Base-by-base conservation (phyloP, 2,113 vertebrate species). In the Ellobius talpinus region DNA sequence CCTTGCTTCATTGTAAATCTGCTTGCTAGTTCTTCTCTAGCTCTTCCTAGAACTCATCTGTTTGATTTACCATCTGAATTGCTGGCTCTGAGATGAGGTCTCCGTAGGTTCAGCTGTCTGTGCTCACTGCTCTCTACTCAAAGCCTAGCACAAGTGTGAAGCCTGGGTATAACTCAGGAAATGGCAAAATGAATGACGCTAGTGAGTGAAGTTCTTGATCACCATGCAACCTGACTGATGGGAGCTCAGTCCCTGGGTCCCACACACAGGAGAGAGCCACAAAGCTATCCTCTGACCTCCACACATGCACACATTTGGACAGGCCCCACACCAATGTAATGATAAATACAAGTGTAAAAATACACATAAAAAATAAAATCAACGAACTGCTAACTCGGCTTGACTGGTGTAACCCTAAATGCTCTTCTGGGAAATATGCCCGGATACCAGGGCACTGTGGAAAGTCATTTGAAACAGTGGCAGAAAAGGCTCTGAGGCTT, bases 391-490 rank as follows among this genome's bases (percentile, higher is more conserved):
- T 65, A 65, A 63, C 23, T 63, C n/a, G 29, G 50, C 50, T 78
- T 21, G 17, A 23, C 26, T 50, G 42, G 2, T 19, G 8, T 39
- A 52, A 66, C 21, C 84, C 63, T 1, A 2, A 84, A 66, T 39
- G 66, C 17, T 52, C 85, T 63, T 84, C 66, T 87, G 61, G 19
- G 77, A 90, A 89, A n/a, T 52, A 47, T 33, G 87, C 47, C 79
- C 52, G 33, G 14, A 29, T 70, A 70, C 63, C 33, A 76, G 58
- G 8, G 68, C 1, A 13, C 10, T 73, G 26, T 73, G 31, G 73
- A 17, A 91, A 93, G 88, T 70, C 70, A 45, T n/a, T 45, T 87
- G 79, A 88, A 94, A 74, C 29, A 45, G 63, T 9, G 39, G 24
- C 21, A 73, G 72, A 58, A 77, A 84, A n/a, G 55, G n/a, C 23